Evolutionary conservation across 2,888 invertebrate species (phyloP), one percentile per base, ranked within the genome.

Genomic region (Fissipunctia ypsillon): DNA sequence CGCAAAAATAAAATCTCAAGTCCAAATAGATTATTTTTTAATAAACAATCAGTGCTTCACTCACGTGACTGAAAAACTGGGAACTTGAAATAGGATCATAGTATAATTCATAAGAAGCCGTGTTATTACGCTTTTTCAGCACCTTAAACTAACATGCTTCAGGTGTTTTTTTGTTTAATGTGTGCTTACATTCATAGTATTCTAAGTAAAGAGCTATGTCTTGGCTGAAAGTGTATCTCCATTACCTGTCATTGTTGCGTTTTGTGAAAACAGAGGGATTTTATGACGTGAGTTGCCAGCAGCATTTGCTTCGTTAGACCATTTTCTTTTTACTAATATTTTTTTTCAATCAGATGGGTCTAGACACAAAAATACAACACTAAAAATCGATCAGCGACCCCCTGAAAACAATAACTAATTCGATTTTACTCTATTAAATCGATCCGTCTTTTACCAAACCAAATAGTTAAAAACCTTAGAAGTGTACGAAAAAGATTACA

Each of bases 161-260:
- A 45, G 35, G 31, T 38, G 70, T 50, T 57, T 43, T n/a, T 77
- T 41, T 68, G n/a, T 31, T 67, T 19, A 50, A n/a, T 28, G 14
- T 25, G 5, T 14, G 38, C 3, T 65, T 31, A 22, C 9, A n/a
- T 43, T 43, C 5, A 35, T n/a, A 78, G 56, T 38, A 31, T 52
- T 70, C 14, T 50, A 71, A 78, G 78, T 60, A 54, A 72, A 78
- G 25, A 71, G 9, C 25, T 60, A 41, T 45, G 72, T 75, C 38
- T 59, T 59, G 22, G 7, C 14, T 59, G 7, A 75, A 59, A 71
- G 28, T 9, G 9, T 59, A 43, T 22, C 12, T 19, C 14, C 31
- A 38, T 38, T 31, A n/a, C 2, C 6, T 22, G 38, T 3, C 3
- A 25, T 43, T 31, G 45, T 45, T 22, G 16, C 3, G 38, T 38